Percentiles rank a stretch among this genome's conserved stretches.
phyloP scores from a whole-genome alignment of 2,797 vertebrate species.

The Poecilia velifera region DNA sequence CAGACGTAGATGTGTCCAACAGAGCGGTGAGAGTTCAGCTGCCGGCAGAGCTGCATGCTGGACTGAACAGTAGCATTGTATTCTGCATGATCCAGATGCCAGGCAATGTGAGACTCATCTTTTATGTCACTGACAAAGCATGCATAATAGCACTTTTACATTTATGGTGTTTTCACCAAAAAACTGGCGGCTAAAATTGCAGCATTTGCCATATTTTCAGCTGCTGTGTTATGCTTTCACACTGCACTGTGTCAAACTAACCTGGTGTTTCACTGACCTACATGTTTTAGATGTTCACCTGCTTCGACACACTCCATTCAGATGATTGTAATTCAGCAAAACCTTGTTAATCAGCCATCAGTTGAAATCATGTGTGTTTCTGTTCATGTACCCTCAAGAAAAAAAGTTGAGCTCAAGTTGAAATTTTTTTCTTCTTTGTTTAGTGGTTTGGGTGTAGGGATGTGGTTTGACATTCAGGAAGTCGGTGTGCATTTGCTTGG shows the following conservation, averaged over 20 bases:
- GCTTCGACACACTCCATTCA: no score
- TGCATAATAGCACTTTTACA: no score
- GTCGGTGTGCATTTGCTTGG: not conserved
- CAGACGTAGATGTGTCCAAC: fast-evolving
- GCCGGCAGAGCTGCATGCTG: conserved; percentile 17
- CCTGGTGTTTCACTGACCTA: no score
- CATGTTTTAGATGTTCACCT: no score
- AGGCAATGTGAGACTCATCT: conserved; percentile 12
- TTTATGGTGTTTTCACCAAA: no score
- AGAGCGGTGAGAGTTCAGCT: conserved; percentile 21
- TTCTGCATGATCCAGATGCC: conserved; percentile 50
- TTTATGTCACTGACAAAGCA: no score
- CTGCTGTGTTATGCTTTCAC: no score
- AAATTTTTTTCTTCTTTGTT: not conserved
- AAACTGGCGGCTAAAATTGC: no score
- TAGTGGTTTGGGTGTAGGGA: not conserved
- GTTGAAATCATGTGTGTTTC: not conserved
- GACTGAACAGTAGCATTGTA: conserved; percentile 8
- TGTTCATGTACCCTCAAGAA: not conserved
- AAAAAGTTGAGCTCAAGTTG: not conserved
- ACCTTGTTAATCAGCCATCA: no score
- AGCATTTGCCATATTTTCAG: no score
- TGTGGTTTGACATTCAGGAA: not conserved
- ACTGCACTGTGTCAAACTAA: no score
- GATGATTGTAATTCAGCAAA: no score